phyloP scores from a whole-genome alignment of 2,113 vertebrate species.

The Amphiprion percula region DNA sequence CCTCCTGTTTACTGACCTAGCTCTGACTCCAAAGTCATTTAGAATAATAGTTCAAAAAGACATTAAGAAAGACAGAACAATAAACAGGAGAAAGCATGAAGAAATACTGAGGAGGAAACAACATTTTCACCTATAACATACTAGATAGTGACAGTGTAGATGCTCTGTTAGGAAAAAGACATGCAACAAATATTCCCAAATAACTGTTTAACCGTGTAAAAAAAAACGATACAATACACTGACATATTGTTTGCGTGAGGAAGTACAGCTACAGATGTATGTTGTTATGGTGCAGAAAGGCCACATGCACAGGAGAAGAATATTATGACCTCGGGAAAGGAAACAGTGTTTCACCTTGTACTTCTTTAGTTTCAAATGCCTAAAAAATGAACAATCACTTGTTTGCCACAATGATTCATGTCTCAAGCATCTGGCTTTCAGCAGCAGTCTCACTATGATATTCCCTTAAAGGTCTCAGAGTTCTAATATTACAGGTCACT shows the following conservation, averaged over 20 bases:
- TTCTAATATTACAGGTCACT: conserved; percentile 25
- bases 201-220: too few species aligned
- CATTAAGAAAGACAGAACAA: background rate
- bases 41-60: conserved; percentile 15
- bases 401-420: conserved; percentile 67
- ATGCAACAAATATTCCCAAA: background rate
- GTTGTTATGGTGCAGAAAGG: conserved; percentile 1
- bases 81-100: conserved; percentile 1
- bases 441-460: conserved; percentile 20
- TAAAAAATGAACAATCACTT: conserved; percentile 31
- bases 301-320: background rate
- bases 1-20: conserved; percentile 46
- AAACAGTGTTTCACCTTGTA: conserved; percentile 31
- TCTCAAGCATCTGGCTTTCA: conserved; percentile 39
- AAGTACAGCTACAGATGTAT: background rate
- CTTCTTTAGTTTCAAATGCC: conserved; percentile 56
- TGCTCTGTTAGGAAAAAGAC: background rate
- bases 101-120: background rate
- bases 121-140: background rate
- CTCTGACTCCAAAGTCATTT: conserved; percentile 28
- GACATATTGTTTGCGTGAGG: background rate
- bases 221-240: background rate
- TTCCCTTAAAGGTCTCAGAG: conserved; percentile 33
- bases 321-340: background rate
- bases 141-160: background rate